Conservation (phyloP, 2,113 vertebrate genomes). For the Colius striatus region DNA sequence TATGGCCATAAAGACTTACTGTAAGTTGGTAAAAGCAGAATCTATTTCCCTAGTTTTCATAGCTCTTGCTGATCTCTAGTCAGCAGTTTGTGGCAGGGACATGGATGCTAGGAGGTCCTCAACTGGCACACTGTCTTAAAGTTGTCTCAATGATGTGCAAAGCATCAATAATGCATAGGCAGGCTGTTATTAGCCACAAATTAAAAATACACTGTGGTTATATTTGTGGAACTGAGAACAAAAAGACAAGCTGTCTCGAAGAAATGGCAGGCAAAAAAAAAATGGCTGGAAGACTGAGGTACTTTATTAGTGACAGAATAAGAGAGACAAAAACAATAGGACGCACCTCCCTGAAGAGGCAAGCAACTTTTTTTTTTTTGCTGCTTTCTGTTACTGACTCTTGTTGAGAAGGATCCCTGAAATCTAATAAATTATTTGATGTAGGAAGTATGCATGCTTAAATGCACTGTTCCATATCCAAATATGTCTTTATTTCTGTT, state of each 20-base stretch:
- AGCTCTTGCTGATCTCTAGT: neutral
- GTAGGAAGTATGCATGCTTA: neutral
- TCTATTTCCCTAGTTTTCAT: neutral
- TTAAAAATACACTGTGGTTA: neutral
- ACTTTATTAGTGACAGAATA: neutral
- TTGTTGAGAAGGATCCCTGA: neutral
- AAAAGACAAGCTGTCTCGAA: neutral
- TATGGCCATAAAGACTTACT: neutral
- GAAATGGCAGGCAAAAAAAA: neutral
- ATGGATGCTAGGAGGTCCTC: neutral
- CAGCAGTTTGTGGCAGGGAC: neutral
- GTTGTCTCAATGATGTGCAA: neutral
- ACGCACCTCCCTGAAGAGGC: neutral
- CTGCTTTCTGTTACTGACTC: neutral
- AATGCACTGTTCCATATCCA: neutral
- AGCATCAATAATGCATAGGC: neutral
- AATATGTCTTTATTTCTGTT: neutral
- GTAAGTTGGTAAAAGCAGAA: neutral
- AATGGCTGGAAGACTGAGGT: neutral
- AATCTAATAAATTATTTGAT: neutral
- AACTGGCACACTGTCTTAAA: neutral
- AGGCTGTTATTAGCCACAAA: neutral
- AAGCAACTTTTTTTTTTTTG: neutral
- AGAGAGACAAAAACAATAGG: neutral
- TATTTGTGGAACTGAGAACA: neutral